phyloP scores from a whole-genome alignment of 1,140 invertebrate genomes.

The Bombus superbus region DNA sequence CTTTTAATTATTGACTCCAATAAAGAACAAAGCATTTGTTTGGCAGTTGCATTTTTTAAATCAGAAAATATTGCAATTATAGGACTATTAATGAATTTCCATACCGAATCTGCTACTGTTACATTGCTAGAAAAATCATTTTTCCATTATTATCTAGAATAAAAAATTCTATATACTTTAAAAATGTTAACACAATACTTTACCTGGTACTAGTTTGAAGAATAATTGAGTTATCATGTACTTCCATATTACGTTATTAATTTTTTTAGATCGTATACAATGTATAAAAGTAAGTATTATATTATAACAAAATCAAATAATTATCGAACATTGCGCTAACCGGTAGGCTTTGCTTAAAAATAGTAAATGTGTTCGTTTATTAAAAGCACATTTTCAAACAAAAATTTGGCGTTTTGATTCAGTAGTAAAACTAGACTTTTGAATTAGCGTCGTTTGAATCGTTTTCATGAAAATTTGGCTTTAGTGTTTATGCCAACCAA shows the following conservation, averaged over 20 bases:
- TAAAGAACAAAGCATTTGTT: slow-evolving; percentile 67
- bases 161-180: neutral
- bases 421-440: slow-evolving; percentile 37
- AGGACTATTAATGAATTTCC: slow-evolving; percentile 73
- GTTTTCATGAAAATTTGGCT: slow-evolving; percentile 33
- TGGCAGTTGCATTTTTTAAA: slow-evolving; percentile 61
- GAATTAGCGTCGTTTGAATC: slow-evolving; percentile 26
- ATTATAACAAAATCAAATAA: neutral
- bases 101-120: slow-evolving; percentile 65
- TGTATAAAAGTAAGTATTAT: neutral
- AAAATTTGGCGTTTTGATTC: slow-evolving; percentile 1
- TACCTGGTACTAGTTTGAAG: slow-evolving; percentile 48
- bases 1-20: slow-evolving; percentile 71
- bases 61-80: slow-evolving; percentile 72
- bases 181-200: neutral
- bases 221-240: slow-evolving; percentile 29
- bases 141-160: neutral
- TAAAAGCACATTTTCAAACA: neutral
- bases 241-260: slow-evolving; percentile 51
- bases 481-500: slow-evolving; percentile 47
- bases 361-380: neutral
- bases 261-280: neutral
- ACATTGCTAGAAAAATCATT: slow-evolving; percentile 31
- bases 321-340: slow-evolving; percentile 22
- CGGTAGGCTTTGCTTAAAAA: neutral